These are phyloP conservation scores for Picus viridis DNA, from an alignment of 2,797 vertebrate genomes.

Conservation along the genomic window DNA sequence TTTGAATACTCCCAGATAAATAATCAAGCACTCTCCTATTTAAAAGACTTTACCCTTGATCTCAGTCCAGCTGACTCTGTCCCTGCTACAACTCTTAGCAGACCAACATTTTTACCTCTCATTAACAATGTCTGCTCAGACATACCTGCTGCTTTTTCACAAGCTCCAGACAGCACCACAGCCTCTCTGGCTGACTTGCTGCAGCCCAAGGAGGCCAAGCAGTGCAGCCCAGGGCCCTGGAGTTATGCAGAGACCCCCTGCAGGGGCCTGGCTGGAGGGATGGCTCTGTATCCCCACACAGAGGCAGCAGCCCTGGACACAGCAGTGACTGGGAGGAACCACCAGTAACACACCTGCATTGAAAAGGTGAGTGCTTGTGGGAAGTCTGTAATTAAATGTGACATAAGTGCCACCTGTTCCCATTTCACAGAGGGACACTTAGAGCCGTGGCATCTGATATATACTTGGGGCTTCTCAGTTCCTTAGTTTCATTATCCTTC, in stretches of 20 bases:
- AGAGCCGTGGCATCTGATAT: background rate
- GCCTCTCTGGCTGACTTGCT: background rate
- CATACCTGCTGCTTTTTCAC: background rate
- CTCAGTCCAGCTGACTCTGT: background rate
- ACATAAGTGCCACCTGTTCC: background rate
- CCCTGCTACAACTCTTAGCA: background rate
- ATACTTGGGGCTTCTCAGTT: too few species aligned
- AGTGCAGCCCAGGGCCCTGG: background rate
- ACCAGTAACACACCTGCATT: background rate
- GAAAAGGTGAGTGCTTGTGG: constrained; percentile 26
- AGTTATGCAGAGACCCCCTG: background rate
- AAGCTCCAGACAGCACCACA: background rate
- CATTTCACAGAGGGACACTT: background rate
- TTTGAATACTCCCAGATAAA: constrained; percentile 63
- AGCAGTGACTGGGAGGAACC: background rate
- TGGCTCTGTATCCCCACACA: background rate
- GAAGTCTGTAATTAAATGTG: background rate
- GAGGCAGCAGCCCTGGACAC: background rate
- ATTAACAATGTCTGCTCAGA: background rate
- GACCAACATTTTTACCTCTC: constrained; percentile 63
- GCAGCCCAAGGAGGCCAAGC: background rate
- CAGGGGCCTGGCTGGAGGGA: background rate
- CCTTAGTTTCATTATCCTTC: background rate
- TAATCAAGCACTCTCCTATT: constrained; percentile 34
- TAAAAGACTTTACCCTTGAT: constrained; percentile 38